Percentiles rank a stretch among this genome's conserved stretches.
These are phyloP conservation scores for Euura lappo DNA, from an alignment of 1,140 invertebrate genomes.

Conservation along the genomic window DNA sequence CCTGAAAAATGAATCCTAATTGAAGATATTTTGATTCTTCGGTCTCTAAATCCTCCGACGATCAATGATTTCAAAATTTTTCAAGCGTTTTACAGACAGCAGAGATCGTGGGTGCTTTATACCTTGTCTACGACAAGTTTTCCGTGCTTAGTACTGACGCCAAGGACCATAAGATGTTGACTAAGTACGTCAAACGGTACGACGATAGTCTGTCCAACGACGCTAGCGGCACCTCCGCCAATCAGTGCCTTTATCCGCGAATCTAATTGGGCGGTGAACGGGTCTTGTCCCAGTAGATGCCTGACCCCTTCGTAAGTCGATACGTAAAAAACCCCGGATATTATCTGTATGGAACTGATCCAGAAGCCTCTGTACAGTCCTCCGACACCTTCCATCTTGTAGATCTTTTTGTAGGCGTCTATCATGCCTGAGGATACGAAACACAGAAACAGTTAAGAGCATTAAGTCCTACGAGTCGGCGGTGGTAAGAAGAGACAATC, in stretches of 20 bases:
- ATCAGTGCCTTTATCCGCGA: slow-evolving; percentile 74
- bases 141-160: slow-evolving; percentile 66
- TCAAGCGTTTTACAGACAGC: no score
- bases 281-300: slow-evolving; percentile 73
- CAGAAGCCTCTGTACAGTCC: slow-evolving; percentile 96
- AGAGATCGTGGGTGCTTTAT: no score
- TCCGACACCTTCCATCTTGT: slow-evolving; percentile 81
- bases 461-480: background rate
- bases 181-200: slow-evolving; percentile 96
- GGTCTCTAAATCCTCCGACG: no score
- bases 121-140: slow-evolving; percentile 51
- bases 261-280: slow-evolving; percentile 59
- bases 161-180: slow-evolving; percentile 96
- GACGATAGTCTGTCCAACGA: slow-evolving; percentile 94
- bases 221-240: slow-evolving; percentile 86
- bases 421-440: slow-evolving; percentile 71
- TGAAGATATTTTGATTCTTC: no score
- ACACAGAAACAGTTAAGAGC: background rate
- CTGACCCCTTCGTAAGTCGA: slow-evolving; percentile 93
- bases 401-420: slow-evolving; percentile 92
- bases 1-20: no score
- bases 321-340: slow-evolving; percentile 92
- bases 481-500: background rate
- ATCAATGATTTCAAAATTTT: no score
- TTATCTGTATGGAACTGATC: slow-evolving; percentile 86